Evolutionary conservation across 1,140 invertebrate genomes (phyloP).

Genomic region (Leptinotarsa lineolata): DNA sequence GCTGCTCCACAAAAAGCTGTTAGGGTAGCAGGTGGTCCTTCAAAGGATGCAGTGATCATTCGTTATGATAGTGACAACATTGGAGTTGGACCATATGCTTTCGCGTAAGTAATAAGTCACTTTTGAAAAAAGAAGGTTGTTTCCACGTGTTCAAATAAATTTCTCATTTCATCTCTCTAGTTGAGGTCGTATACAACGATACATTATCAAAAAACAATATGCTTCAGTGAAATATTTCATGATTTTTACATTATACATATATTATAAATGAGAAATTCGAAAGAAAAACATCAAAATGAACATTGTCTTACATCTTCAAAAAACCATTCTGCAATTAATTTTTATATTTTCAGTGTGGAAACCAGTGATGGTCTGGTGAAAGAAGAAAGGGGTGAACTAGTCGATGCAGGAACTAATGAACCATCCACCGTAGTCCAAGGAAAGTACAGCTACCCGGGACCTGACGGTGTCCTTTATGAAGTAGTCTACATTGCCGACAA

Average conservation of each 20-base stretch:
- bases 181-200: too few species aligned
- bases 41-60: slow-evolving; percentile 40
- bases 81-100: slow-evolving; percentile 50
- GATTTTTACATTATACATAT: too few species aligned
- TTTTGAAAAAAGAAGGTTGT: too few species aligned
- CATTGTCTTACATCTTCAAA: not conserved
- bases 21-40: not conserved
- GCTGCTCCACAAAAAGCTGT: not conserved
- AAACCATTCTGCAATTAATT: not conserved
- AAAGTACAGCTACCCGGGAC: slow-evolving; percentile 65
- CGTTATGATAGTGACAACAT: slow-evolving; percentile 51
- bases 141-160: too few species aligned
- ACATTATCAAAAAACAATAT: too few species aligned
- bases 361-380: slow-evolving; percentile 61
- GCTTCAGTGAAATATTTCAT: too few species aligned
- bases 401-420: slow-evolving; percentile 64
- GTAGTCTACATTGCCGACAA: slow-evolving; percentile 66
- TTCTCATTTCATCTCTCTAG: too few species aligned
- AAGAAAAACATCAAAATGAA: too few species aligned
- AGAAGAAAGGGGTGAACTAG: slow-evolving; percentile 69
- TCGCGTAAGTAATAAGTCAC: slow-evolving; percentile 52
- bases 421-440: slow-evolving; percentile 64
- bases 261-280: too few species aligned
- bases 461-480: slow-evolving; percentile 66
- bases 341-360: slow-evolving; percentile 12